phyloP scores from a whole-genome alignment of 2,888 invertebrate species.

The Hydrotaea diabolus region DNA sequence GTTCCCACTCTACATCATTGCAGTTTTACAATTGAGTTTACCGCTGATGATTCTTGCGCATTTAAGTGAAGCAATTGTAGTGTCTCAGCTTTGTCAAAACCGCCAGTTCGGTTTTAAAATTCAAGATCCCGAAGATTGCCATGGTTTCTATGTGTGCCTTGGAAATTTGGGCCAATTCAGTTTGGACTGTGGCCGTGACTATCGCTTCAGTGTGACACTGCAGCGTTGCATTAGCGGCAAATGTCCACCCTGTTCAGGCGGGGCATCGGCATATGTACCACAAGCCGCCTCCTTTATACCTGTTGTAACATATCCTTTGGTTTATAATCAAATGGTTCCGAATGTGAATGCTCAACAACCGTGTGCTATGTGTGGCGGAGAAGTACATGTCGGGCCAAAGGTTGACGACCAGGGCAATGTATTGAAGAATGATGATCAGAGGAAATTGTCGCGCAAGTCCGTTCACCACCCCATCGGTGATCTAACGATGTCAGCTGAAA shows the following conservation, averaged over 20 bases:
- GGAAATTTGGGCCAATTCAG: slow-evolving; percentile 55
- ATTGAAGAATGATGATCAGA: neutral
- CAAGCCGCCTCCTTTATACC: slow-evolving; percentile 14
- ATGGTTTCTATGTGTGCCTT: slow-evolving; percentile 65
- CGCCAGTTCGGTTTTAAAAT: slow-evolving; percentile 60
- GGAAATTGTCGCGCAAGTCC: too few relatives aligned
- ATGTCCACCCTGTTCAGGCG: slow-evolving; percentile 55
- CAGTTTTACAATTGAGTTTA: slow-evolving; percentile 21
- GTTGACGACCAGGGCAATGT: too few relatives aligned
- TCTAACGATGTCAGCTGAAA: neutral
- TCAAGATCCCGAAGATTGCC: slow-evolving; percentile 65
- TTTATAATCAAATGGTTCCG: neutral
- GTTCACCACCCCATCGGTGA: too few relatives aligned
- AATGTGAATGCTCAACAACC: neutral
- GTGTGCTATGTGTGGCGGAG: neutral
- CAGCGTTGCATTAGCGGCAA: slow-evolving; percentile 62
- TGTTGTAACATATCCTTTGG: neutral
- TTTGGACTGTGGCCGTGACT: slow-evolving; percentile 55
- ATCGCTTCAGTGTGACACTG: slow-evolving; percentile 56
- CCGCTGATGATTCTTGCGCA: neutral
- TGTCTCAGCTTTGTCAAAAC: slow-evolving; percentile 41
- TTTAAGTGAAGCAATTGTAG: slow-evolving; percentile 22
- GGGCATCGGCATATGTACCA: neutral
- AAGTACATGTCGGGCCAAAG: too few relatives aligned
- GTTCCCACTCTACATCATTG: neutral